Conservation (phyloP, 2,888 invertebrate genomes). For the Stenodera caucasica region DNA sequence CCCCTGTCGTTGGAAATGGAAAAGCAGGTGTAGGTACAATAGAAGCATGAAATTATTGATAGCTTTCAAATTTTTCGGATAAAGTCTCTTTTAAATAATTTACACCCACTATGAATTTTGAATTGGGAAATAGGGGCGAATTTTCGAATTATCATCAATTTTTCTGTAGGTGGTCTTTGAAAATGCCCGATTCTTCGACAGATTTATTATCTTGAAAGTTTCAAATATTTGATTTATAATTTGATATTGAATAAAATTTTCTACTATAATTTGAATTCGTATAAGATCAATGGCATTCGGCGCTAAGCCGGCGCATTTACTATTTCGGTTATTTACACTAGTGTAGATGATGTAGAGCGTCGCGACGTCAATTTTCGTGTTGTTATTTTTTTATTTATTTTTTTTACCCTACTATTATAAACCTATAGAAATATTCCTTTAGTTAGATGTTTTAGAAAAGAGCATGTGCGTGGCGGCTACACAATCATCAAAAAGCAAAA, state of each 20-base stretch:
- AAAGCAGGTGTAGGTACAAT: too few species aligned
- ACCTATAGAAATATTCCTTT: too few species aligned
- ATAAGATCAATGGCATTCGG: background rate
- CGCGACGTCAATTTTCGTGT: conserved; percentile 5
- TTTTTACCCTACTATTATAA: too few species aligned
- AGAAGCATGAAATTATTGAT: too few species aligned
- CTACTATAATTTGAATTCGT: background rate
- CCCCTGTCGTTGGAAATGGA: background rate
- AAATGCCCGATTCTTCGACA: background rate
- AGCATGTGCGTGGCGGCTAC: conserved; percentile 27
- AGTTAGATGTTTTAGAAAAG: conserved; percentile 11
- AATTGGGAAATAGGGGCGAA: background rate
- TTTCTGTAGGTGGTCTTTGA: conserved; percentile 1
- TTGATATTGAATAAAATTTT: background rate
- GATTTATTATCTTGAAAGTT: background rate
- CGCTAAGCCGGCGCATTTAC: background rate
- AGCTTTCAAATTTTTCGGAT: background rate
- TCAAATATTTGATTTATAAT: background rate
- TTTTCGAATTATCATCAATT: background rate
- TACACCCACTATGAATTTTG: background rate
- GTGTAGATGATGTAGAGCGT: background rate
- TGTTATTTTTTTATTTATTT: conserved; percentile 7
- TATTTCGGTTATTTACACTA: background rate
- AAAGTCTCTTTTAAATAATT: background rate
- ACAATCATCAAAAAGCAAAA: conserved; percentile 22